Percentiles rank a stretch among this genome's conserved stretches.
Conservation (phyloP, 2,888 invertebrate genomes). For the Napeogenes sylphis region DNA sequence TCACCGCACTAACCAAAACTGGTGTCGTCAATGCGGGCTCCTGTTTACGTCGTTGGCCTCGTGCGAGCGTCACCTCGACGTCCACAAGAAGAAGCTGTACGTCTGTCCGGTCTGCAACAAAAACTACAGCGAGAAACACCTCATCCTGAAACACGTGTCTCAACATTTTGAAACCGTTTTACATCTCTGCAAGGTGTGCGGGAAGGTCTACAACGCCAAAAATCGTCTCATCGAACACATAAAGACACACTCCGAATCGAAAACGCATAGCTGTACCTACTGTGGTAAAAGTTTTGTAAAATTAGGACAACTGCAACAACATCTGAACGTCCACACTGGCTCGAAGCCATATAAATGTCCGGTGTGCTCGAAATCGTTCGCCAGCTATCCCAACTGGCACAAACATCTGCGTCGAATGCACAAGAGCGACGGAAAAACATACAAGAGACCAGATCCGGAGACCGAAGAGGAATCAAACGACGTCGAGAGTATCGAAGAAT, state of each 20-base stretch:
- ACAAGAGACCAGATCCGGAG: constrained; percentile 24
- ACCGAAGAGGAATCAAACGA: constrained; percentile 17
- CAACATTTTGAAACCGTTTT: constrained; percentile 56
- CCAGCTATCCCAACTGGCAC: constrained; percentile 76
- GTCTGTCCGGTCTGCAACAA: constrained; percentile 78
- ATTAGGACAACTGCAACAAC: constrained; percentile 59
- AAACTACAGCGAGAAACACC: constrained; percentile 69
- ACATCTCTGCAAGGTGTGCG: constrained; percentile 77
- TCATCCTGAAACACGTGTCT: constrained; percentile 54
- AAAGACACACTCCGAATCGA: constrained; percentile 59
- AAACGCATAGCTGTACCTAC: constrained; percentile 67
- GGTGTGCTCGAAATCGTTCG: constrained; percentile 75
- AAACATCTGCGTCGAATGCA: constrained; percentile 73
- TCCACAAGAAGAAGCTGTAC: constrained; percentile 53
- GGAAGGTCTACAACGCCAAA: constrained; percentile 72
- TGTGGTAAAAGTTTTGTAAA: constrained; percentile 71
- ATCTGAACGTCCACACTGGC: constrained; percentile 78
- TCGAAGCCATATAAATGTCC: constrained; percentile 75
- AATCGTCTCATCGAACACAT: constrained; percentile 53
- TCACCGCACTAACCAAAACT: constrained; percentile 43
- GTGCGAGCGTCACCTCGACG: constrained; percentile 53
- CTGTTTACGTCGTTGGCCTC: constrained; percentile 48
- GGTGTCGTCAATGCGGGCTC: constrained; percentile 60
- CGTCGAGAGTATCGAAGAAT: constrained; percentile 11
- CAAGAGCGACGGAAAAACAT: constrained; percentile 40